Evolutionary conservation across 2,888 invertebrate genomes (phyloP), one percentile per base, ranked within the genome.

Genomic region (Pseudeuparius sepicola): DNA sequence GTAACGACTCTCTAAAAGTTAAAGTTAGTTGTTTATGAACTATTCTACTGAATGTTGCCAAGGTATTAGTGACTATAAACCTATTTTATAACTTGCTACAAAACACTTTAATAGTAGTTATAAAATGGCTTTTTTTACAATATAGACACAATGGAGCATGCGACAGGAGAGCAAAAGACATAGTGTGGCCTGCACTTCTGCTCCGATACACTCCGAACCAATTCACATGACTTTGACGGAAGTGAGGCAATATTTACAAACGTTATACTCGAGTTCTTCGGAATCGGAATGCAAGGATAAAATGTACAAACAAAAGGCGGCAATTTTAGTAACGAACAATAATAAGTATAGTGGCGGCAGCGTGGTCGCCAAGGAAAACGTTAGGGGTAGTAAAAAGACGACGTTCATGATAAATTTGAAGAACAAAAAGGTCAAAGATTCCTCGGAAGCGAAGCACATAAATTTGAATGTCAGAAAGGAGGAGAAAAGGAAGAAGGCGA

Each of bases 141-240:
- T 36, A 53, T 59, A 26, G 64, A 59, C 40, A 12, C 46, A 48
- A 26, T 46, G 46, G 44, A 35, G 57, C 57, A 24, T 58, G 54
- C 44, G 52, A 35, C 50, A 54, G 30, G 45, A 50, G 40, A 39
- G 61, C 57, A 80, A 81, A 60, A 68, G 80, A 35, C 76, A 79
- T 51, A 80, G 80, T 50, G 70, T 81, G 3, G 62, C 62, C 1
- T 74, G 78, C 20, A 75, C 76, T 3, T 78, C 79, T 4, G 59
- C 64, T 2, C 66, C 65, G 26, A 70, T 67, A 43, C 75, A 73
- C 41, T 72, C 71, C 31, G 87, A 87, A 56, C 80, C 80, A 2
- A 73, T 86, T 42, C 87, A 87, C 57, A 79, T 87, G 75, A 86
- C 87, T 6, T 63, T 88, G 37, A 79, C 83, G 48, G 86, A 87